Evolutionary conservation across 2,113 vertebrate species (phyloP).

Genomic region (Lophotis ruficrista): DNA sequence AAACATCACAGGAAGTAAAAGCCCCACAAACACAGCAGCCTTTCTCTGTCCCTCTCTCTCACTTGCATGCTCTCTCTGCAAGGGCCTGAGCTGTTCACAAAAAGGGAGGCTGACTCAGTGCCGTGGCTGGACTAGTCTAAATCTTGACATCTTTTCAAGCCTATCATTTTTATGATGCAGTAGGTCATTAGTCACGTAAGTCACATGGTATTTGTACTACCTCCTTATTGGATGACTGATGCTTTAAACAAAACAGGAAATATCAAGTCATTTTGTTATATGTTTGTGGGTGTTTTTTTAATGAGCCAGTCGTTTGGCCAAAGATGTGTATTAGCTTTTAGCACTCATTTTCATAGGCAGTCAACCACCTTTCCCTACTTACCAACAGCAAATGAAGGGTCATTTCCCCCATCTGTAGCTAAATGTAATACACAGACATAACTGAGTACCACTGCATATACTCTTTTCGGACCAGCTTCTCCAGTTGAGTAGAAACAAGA

Average conservation of each 20-base stretch:
- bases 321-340: not conserved
- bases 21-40: not conserved
- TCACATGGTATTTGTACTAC: not conserved
- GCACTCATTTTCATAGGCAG: not conserved
- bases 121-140: not conserved
- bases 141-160: not conserved
- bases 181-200: not conserved
- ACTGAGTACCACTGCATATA: not conserved
- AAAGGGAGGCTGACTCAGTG: not conserved
- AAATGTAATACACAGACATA: not conserved
- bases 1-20: not conserved
- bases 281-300: not conserved
- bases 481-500: not conserved
- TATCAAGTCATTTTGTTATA: not conserved
- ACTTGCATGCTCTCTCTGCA: not conserved
- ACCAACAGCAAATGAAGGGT: not conserved
- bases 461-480: not conserved
- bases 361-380: not conserved
- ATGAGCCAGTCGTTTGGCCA: not conserved
- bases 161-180: not conserved
- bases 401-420: not conserved
- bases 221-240: not conserved
- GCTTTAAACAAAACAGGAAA: slow-evolving; percentile 3
- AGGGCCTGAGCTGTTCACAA: not conserved
- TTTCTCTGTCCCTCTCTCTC: not conserved